These are phyloP conservation scores for Drosophila kanekoi DNA, from an alignment of 2,888 invertebrate species.

Conservation along the genomic window DNA sequence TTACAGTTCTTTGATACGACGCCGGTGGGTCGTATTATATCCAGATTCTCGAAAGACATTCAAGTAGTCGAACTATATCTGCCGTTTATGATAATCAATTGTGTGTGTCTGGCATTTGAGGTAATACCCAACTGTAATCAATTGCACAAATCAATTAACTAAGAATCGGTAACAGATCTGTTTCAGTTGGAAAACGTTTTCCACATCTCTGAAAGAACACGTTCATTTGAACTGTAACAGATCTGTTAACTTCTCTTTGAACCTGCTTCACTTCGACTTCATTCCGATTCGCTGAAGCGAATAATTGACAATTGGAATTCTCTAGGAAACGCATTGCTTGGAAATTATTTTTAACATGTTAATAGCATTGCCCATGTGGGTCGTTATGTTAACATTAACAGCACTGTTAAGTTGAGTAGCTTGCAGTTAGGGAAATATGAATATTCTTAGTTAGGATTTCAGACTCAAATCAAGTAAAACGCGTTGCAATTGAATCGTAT, in stretches of 20 bases:
- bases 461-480: conserved; percentile 50
- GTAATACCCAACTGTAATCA: conserved; percentile 29
- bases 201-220: no score
- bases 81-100: conserved; percentile 86
- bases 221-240: not conserved
- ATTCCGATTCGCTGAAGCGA: not conserved
- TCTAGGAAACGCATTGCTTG: not conserved
- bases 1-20: conserved; percentile 88
- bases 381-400: not conserved
- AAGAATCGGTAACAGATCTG: not conserved
- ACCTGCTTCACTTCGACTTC: not conserved
- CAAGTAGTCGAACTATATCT: conserved; percentile 83
- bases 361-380: no score
- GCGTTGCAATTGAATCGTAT: conserved; percentile 36
- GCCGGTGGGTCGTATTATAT: conserved; percentile 87
- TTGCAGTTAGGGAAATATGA: not conserved
- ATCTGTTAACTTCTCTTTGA: not conserved
- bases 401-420: not conserved
- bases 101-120: conserved; percentile 64
- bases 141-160: not conserved
- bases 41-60: conserved; percentile 86
- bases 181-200: not conserved
- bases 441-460: not conserved
- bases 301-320: not conserved
- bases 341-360: not conserved